Evolutionary conservation across 2,113 vertebrate species (phyloP).

Genomic region (Craseonycteris thonglongyai): DNA sequence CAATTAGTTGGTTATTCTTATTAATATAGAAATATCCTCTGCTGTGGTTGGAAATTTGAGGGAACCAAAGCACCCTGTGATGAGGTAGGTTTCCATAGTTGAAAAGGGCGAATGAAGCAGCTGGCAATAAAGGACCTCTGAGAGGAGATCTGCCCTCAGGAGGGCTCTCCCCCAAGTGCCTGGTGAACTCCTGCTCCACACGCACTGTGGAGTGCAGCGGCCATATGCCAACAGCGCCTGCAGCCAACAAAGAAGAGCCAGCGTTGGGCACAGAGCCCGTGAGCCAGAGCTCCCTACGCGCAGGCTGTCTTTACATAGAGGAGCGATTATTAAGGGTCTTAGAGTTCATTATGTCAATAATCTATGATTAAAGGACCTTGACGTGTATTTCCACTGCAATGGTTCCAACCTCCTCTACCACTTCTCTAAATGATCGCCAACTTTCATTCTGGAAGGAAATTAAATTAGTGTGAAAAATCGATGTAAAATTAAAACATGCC

Average conservation of each 20-base stretch:
- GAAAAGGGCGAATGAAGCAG: neutral
- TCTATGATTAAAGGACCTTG: neutral
- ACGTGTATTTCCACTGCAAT: conserved; percentile 11
- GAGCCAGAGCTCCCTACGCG: conserved; percentile 31
- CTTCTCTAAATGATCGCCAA: conserved; percentile 19
- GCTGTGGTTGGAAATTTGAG: neutral
- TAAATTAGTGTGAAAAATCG: conserved; percentile 13
- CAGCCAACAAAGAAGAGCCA: neutral
- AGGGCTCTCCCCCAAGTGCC: neutral
- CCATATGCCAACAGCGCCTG: neutral
- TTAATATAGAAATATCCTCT: neutral
- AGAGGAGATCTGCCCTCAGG: no score
- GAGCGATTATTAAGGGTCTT: conserved; percentile 41
- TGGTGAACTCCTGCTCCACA: no score
- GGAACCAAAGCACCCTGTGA: neutral
- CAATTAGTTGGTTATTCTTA: neutral
- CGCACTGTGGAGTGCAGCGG: fast-evolving
- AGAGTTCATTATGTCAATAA: conserved; percentile 39
- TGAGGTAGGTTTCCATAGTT: neutral
- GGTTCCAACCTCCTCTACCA: neutral
- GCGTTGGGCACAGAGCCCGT: neutral
- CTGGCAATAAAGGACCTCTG: neutral
- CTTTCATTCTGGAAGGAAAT: conserved; percentile 53
- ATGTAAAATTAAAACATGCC: conserved; percentile 27
- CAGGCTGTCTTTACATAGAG: neutral